Base-by-base conservation (phyloP, 1,140 invertebrate genomes). In the Brachionus rotundiformis region DNA sequence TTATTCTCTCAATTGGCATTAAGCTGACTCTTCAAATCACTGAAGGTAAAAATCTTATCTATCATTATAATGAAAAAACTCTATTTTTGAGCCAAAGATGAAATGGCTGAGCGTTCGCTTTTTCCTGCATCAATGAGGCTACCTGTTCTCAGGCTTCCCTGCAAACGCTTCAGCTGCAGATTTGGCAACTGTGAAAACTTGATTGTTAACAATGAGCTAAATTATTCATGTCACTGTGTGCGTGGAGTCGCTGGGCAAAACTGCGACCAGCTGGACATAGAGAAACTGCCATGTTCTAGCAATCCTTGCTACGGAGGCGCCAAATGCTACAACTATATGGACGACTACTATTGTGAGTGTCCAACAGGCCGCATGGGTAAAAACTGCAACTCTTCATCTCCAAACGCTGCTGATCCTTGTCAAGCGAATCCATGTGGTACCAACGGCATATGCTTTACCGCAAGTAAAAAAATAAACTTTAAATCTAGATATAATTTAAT, bases 281-380 rank as follows among this genome's bases (percentile, higher is more conserved):
- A 79, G n/a, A n/a, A 27, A 3, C 13, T 79, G 36, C 79, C 79
- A 3, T 81, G 79, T 25, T 63, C 54, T 4, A 63, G 61, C 27
- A 81, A 81, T 39, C 79, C 79, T n/a, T 81, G 79, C 29, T 81
- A 81, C 16, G 79, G 79, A n/a, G 61, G 61, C 1, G 79, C 79
- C 13, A 44, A 81, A 41, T 81, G 79, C 31, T 65, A 47, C 59
- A 81, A 81, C 33, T 65, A 81, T 16, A 68, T 63, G 61, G 61
- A 81, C 29, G 79, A 81, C 31, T 81, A 81, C 33, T 68, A 68
- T 10, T 81, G 79, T 29, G 79, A 65, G 25, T 81, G 79, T 68
- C 79, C 79, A 5, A 8, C 1, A n/a, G 79, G 79, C 3, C 79
- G 79, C 8, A 81, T 31, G 25, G 79, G 79, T 7, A 81, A 81